Percentiles rank a stretch among this genome's conserved stretches.
These are phyloP conservation scores for Frieseomelitta varia DNA, from an alignment of 1,140 invertebrate species.

Conservation along the genomic window DNA sequence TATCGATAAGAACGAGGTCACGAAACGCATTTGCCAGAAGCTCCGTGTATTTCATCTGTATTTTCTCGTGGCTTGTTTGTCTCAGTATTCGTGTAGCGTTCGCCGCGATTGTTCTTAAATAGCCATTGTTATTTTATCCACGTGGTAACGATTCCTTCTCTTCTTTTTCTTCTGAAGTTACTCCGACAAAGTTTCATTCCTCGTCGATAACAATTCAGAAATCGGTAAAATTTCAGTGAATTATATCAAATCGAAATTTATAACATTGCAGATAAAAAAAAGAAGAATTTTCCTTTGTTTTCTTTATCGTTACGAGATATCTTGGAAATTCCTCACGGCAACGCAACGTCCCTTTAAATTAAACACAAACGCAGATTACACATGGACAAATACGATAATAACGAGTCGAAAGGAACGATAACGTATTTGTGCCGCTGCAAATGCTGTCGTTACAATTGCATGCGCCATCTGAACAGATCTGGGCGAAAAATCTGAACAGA, in stretches of 20 bases:
- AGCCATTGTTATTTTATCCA: conserved; percentile 22
- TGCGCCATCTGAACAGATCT: background rate
- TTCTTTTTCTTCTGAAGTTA: background rate
- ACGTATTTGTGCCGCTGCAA: background rate
- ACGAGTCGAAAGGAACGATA: background rate
- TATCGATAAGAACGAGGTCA: conserved; percentile 47
- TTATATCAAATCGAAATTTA: background rate
- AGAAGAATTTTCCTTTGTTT: too few species aligned
- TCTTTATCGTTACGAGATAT: background rate
- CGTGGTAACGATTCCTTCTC: background rate
- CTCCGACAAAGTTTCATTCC: background rate
- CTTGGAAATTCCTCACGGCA: background rate
- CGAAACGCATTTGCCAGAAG: conserved; percentile 21
- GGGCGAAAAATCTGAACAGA: conserved; percentile 16
- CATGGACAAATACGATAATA: background rate
- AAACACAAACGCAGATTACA: background rate
- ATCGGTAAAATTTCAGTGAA: conserved; percentile 2
- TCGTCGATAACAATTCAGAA: background rate
- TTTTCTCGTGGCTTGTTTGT: conserved; percentile 8
- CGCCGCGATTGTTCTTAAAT: conserved; percentile 21
- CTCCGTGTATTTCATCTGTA: conserved; percentile 20
- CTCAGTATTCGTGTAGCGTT: conserved; percentile 17
- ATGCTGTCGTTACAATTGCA: background rate
- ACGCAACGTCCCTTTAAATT: background rate
- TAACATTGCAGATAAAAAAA: background rate